Percentiles rank a stretch among this genome's conserved stretches.
These are phyloP conservation scores for Lamellibrachia columna DNA, from an alignment of 2,888 invertebrate genomes.

Conservation along the genomic window DNA sequence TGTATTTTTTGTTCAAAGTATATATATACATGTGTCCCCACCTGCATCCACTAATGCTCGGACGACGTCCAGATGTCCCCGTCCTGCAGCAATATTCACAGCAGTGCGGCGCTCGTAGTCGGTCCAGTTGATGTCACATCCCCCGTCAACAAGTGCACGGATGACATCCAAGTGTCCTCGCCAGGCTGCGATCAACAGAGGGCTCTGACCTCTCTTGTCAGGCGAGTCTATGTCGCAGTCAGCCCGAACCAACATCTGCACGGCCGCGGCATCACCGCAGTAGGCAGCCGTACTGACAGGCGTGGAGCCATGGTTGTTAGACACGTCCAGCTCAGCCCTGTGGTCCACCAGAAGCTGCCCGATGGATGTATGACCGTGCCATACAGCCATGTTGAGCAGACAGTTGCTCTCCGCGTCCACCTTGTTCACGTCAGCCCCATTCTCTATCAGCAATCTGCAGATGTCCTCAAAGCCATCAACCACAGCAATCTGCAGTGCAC, in stretches of 20 bases:
- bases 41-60: slow-evolving; percentile 47
- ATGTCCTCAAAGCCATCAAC: slow-evolving; percentile 51
- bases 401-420: slow-evolving; percentile 56
- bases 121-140: slow-evolving; percentile 48
- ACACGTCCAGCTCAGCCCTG: slow-evolving; percentile 52
- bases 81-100: slow-evolving; percentile 51
- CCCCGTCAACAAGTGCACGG: slow-evolving; percentile 46
- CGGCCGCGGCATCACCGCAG: slow-evolving; percentile 40
- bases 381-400: slow-evolving; percentile 57
- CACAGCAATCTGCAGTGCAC: slow-evolving; percentile 58
- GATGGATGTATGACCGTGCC: slow-evolving; percentile 48
- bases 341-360: slow-evolving; percentile 51
- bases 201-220: slow-evolving; percentile 50
- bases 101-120: slow-evolving; percentile 51
- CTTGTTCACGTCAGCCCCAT: slow-evolving; percentile 58
- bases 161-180: slow-evolving; percentile 46
- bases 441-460: slow-evolving; percentile 51
- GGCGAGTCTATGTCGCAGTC: slow-evolving; percentile 45
- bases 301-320: slow-evolving; percentile 54
- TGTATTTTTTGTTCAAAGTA: background rate
- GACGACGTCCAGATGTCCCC: slow-evolving; percentile 49
- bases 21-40: slow-evolving; percentile 13
- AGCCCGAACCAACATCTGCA: slow-evolving; percentile 44
- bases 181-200: slow-evolving; percentile 50
- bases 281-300: slow-evolving; percentile 56